phyloP scores from a whole-genome alignment of 2,797 vertebrate genomes.

The Gymnoscopelus braueri region DNA sequence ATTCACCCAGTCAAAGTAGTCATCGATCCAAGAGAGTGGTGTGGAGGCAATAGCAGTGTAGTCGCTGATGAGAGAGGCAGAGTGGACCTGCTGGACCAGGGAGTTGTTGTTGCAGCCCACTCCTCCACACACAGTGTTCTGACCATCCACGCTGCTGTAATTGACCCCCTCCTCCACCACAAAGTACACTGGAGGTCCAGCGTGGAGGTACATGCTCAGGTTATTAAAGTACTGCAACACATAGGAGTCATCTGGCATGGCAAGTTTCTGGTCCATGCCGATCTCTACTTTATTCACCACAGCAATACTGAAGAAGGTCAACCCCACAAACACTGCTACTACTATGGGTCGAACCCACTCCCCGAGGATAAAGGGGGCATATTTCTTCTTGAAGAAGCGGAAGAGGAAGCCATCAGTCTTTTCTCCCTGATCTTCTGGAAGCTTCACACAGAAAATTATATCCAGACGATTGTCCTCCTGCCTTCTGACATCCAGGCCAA shows the following conservation, averaged over 20 bases:
- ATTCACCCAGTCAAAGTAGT: slow-evolving; percentile 98
- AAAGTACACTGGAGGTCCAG: slow-evolving; percentile 94
- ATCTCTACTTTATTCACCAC: slow-evolving; percentile 94
- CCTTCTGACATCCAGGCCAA: slow-evolving; percentile 90
- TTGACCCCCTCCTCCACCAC: slow-evolving; percentile 92
- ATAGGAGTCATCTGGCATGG: slow-evolving; percentile 97
- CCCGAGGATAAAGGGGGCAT: slow-evolving; percentile 90
- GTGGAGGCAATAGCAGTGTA: slow-evolving; percentile 87
- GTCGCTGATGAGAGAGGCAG: slow-evolving; percentile 86
- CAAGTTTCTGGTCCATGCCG: slow-evolving; percentile 93
- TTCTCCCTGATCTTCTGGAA: slow-evolving; percentile 64
- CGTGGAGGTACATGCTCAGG: slow-evolving; percentile 86
- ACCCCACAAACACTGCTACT: slow-evolving; percentile 92
- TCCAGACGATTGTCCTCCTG: slow-evolving; percentile 93
- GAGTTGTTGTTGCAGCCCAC: slow-evolving; percentile 93
- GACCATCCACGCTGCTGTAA: slow-evolving; percentile 86
- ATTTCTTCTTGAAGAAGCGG: slow-evolving; percentile 90
- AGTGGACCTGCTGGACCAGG: slow-evolving; percentile 92
- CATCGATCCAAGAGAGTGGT: slow-evolving; percentile 96
- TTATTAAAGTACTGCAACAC: slow-evolving; percentile 90
- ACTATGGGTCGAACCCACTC: slow-evolving; percentile 94
- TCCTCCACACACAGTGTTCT: slow-evolving; percentile 94
- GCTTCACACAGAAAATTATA: slow-evolving; percentile 89
- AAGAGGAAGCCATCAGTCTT: slow-evolving; percentile 86
- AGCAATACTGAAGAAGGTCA: slow-evolving; percentile 93